phyloP scores from a whole-genome alignment of 1,140 invertebrate species.

The Atta colombica region DNA sequence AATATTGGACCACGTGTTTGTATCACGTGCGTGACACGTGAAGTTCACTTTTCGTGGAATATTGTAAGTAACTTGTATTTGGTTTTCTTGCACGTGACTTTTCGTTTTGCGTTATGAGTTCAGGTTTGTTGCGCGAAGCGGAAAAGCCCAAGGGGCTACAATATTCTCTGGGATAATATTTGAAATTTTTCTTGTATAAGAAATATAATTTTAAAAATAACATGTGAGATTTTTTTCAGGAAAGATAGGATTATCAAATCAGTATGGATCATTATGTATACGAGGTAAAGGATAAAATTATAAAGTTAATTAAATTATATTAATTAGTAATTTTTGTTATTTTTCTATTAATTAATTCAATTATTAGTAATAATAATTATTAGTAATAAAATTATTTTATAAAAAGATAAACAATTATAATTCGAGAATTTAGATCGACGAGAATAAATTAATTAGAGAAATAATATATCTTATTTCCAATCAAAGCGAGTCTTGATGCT shows the following conservation, averaged over 20 bases:
- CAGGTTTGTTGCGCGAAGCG: conserved; percentile 21
- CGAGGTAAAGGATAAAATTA: not conserved
- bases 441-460: too few species aligned
- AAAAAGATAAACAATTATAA: too few species aligned
- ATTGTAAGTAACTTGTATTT: conserved; percentile 36
- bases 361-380: too few species aligned
- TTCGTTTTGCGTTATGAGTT: conserved; percentile 22
- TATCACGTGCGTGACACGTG: conserved; percentile 27
- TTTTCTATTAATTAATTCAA: conserved; percentile 6
- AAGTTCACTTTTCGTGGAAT: conserved; percentile 43
- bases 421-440: too few species aligned
- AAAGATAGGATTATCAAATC: not conserved
- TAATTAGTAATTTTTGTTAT: not conserved
- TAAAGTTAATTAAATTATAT: not conserved
- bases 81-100: conserved; percentile 28
- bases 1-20: conserved; percentile 36
- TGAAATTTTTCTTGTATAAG: not conserved
- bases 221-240: not conserved
- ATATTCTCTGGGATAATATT: not conserved
- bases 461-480: too few species aligned
- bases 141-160: not conserved
- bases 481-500: too few species aligned
- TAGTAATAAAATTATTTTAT: not conserved
- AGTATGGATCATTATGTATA: not conserved
- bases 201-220: conserved; percentile 24